These are phyloP conservation scores for Sepiola atlantica DNA, from an alignment of 2,888 invertebrate species.

Conservation along the genomic window DNA sequence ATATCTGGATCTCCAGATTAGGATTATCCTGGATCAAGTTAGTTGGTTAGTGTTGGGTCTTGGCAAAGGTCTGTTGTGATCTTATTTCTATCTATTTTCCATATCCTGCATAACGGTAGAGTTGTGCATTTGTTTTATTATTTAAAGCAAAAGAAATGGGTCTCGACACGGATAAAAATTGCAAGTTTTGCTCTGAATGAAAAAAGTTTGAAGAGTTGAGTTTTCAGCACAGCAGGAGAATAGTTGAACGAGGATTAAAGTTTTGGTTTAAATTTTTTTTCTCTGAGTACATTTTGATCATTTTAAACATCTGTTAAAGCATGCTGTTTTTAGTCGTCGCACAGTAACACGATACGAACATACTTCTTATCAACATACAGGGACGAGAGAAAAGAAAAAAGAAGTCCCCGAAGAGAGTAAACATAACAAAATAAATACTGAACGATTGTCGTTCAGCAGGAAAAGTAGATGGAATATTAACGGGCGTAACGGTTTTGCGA, in stretches of 20 bases:
- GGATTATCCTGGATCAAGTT: too few relatives aligned
- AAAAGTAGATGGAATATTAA: background rate
- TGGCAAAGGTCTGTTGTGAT: too few relatives aligned
- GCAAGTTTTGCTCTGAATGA: background rate
- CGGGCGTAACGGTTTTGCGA: background rate
- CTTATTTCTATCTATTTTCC: too few relatives aligned
- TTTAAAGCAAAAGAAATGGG: background rate
- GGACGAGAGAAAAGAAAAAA: background rate
- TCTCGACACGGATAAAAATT: background rate
- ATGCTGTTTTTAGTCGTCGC: background rate
- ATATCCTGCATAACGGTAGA: too few relatives aligned
- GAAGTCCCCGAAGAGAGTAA: background rate
- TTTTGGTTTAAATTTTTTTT: background rate
- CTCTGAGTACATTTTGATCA: background rate
- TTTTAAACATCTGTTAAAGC: conserved; percentile 12
- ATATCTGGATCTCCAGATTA: too few relatives aligned
- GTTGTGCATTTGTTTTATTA: background rate
- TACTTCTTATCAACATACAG: background rate
- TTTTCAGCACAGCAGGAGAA: background rate
- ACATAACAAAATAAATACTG: background rate
- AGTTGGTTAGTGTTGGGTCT: too few relatives aligned
- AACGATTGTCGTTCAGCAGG: background rate
- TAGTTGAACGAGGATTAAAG: background rate
- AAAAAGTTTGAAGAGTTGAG: background rate
- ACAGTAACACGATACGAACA: background rate